Conservation (phyloP, 2,888 invertebrate species). For the Pollenia angustigena region DNA sequence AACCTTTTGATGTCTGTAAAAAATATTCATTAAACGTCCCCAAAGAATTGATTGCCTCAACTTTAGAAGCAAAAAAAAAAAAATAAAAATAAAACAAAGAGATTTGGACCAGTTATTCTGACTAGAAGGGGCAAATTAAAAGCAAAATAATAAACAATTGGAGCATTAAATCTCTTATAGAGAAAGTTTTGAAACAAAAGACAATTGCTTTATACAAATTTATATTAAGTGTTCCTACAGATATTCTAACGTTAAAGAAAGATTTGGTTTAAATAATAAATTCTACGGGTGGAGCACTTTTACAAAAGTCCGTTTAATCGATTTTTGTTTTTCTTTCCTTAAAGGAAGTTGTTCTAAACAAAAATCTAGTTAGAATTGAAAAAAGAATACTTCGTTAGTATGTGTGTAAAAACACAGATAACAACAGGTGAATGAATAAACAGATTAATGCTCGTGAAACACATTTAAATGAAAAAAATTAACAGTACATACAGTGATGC, state of each 20-base stretch:
- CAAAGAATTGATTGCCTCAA: neutral
- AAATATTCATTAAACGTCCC: conserved; percentile 22
- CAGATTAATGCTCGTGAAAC: neutral
- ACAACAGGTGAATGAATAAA: neutral
- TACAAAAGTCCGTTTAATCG: too few species aligned
- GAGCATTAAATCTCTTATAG: too few species aligned
- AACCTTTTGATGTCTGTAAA: neutral
- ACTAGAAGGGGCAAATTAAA: neutral
- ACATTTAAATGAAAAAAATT: too few species aligned
- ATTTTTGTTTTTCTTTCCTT: too few species aligned
- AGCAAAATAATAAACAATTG: neutral
- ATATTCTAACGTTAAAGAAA: too few species aligned
- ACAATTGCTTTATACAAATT: too few species aligned
- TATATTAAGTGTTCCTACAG: too few species aligned
- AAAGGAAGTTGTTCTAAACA: too few species aligned
- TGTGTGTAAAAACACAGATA: neutral
- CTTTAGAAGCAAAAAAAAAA: neutral
- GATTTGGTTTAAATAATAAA: too few species aligned
- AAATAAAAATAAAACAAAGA: neutral
- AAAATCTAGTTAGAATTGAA: neutral
- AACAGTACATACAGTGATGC: too few species aligned
- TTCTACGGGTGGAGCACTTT: too few species aligned
- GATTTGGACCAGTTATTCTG: neutral
- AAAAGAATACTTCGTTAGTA: neutral
- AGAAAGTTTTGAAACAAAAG: too few species aligned